phyloP scores from a whole-genome alignment of 2,888 invertebrate species.

The Lasius fuliginosus region DNA sequence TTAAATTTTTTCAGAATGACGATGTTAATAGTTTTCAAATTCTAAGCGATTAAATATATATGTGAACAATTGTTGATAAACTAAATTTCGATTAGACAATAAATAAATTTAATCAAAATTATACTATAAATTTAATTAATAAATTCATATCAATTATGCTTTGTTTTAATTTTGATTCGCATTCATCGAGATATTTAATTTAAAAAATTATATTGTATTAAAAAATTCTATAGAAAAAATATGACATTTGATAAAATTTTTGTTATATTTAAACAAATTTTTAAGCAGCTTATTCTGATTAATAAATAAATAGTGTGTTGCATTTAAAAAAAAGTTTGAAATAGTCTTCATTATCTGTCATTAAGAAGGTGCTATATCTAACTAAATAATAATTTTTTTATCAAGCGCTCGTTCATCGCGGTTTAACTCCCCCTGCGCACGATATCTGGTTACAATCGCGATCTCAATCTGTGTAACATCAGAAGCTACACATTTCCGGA shows the following conservation, averaged over 20 bases:
- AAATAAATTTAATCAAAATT: not conserved
- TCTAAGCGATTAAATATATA: not conserved
- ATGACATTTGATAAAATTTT: not conserved
- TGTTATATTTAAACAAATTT: not conserved
- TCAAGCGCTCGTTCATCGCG: not conserved
- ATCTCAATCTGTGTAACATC: not conserved
- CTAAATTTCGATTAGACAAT: not conserved
- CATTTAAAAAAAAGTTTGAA: not conserved
- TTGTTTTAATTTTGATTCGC: not conserved
- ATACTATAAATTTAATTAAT: not conserved
- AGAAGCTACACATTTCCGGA: constrained; percentile 8
- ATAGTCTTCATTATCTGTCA: not conserved
- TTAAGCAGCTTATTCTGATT: not conserved
- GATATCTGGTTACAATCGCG: not conserved
- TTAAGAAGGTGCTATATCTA: not conserved
- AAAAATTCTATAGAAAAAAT: not conserved
- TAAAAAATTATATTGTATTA: not conserved
- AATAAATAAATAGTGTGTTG: not conserved
- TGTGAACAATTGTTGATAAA: not conserved
- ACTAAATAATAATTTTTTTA: not conserved
- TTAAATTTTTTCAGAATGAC: not conserved
- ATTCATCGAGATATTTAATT: not conserved
- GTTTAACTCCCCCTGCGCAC: not conserved
- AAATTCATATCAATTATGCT: not conserved
- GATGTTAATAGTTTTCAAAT: not conserved